These are phyloP conservation scores for Lithophane leautieri DNA, from an alignment of 2,888 invertebrate genomes.

Conservation along the genomic window DNA sequence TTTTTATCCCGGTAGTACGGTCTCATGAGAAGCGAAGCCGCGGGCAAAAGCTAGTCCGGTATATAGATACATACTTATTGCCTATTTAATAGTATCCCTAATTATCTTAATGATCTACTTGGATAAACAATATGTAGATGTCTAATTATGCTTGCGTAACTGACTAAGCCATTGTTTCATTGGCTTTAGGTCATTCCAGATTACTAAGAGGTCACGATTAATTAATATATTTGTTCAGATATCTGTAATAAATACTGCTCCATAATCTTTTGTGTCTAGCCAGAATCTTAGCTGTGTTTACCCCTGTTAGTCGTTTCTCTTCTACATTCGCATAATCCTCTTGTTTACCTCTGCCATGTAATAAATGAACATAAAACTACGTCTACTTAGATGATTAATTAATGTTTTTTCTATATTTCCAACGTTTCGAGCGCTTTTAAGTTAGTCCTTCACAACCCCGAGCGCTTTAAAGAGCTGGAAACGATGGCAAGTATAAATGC, in stretches of 20 bases:
- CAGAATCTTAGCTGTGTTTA: conserved; percentile 7
- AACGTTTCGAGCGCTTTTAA: conserved; percentile 47
- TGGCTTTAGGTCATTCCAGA: conserved; percentile 3
- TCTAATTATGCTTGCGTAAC: conserved; percentile 12
- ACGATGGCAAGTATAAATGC: conserved; percentile 45
- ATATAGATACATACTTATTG: too few species aligned
- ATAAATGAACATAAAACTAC: conserved; percentile 14
- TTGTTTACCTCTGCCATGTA: conserved; percentile 16
- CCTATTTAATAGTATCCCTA: background rate
- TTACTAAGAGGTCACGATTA: conserved; percentile 10
- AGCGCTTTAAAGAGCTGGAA: conserved; percentile 51
- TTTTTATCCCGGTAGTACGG: too few species aligned
- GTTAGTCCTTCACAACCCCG: conserved; percentile 50
- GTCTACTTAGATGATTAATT: conserved; percentile 19
- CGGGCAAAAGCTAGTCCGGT: too few species aligned
- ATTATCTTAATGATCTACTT: conserved; percentile 19
- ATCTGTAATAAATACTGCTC: conserved; percentile 25
- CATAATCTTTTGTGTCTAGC: conserved; percentile 24
- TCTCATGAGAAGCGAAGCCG: too few species aligned
- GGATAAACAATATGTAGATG: conserved; percentile 38
- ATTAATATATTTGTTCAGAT: conserved; percentile 24
- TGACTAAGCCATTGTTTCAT: conserved; percentile 6
- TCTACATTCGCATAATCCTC: background rate
- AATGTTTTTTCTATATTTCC: conserved; percentile 44
- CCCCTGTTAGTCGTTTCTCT: background rate